phyloP scores from a whole-genome alignment of 37 sponge, comb jelly and placozoan genomes.

The Oopsacas minuta region DNA sequence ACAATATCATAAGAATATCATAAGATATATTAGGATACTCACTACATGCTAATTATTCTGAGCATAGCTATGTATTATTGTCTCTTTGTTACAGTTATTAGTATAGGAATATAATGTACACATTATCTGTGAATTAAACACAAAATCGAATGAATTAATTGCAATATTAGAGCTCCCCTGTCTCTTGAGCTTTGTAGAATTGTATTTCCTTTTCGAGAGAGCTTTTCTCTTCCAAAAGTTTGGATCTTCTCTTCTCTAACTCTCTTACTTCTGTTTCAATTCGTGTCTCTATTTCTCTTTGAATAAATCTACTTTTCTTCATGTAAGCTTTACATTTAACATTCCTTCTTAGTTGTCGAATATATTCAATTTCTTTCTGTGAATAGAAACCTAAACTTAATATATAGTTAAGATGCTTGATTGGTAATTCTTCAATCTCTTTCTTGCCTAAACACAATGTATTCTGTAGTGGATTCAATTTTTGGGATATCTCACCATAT shows the following conservation, averaged over 20 bases:
- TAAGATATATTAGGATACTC: too few relatives aligned
- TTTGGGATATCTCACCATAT: neutral
- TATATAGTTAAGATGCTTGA: neutral
- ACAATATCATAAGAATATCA: neutral
- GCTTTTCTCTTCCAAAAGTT: neutral
- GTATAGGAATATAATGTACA: too few relatives aligned
- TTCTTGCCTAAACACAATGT: neutral
- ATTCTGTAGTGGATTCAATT: neutral
- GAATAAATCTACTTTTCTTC: constrained; percentile 5
- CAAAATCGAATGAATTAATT: too few relatives aligned
- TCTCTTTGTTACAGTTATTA: too few relatives aligned
- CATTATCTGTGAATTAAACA: too few relatives aligned
- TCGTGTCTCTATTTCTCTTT: neutral
- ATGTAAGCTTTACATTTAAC: constrained; percentile 1
- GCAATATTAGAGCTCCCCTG: too few relatives aligned
- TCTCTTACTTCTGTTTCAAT: neutral
- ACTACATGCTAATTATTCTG: too few relatives aligned
- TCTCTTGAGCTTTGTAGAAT: neutral
- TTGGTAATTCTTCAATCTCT: constrained; percentile 8
- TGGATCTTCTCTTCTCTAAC: neutral
- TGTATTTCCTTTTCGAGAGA: neutral
- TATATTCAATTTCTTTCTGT: neutral
- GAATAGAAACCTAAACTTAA: constrained; percentile 5
- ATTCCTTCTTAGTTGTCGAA: neutral
- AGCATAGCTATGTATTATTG: too few relatives aligned